Base-by-base conservation (phyloP, 2,888 invertebrate genomes). In the Acholoe squamosa region DNA sequence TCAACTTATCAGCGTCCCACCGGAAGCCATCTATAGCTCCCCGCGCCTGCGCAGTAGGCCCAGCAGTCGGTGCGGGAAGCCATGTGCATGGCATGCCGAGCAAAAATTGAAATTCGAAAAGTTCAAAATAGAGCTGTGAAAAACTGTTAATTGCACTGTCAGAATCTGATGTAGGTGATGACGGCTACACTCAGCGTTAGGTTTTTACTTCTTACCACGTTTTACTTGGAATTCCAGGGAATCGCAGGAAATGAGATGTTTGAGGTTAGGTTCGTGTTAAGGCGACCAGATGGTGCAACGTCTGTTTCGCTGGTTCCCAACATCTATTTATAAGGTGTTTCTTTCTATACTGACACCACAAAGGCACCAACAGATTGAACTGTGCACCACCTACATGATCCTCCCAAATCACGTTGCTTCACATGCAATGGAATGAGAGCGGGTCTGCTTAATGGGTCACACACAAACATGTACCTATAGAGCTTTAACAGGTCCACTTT, bases 1-100 rank as follows among this genome's bases (percentile, higher is more conserved):
- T 71, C 71, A 71, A 71, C 71, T 71, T 71, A 71, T 71, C 71
- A 28, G 71, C 71, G 71, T 71, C 71, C 71, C 71, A 28, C 28
- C 71, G 71, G 71, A 71, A 71, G 71, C 31, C 71, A 71, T 61
- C 61, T 61, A 61, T 43, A 43, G 61, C 61, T 14, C 14, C 5
- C 61, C 61, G 22, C 22, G 28, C 14, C 28, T 71, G 71, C 71
- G 71, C 71, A 43, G 43, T 43, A 43, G 43, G 71, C 71, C 3
- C 25, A 25, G 71, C 71, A 25, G 71, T 3, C 28, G 3, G 61
- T 3, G 28, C 71, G 3, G 71, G 71, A 71, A 71, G 28, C 43
- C 43, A 43, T 43, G 43, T 10, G 43, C 43, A 43, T 43, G 43
- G 43, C 43, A 43, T 7, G 43, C 10, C n/a, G 43, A 10, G 43